Evolutionary conservation across 2,888 invertebrate species (phyloP).

Genomic region (Drosophila suboccidentalis): DNA sequence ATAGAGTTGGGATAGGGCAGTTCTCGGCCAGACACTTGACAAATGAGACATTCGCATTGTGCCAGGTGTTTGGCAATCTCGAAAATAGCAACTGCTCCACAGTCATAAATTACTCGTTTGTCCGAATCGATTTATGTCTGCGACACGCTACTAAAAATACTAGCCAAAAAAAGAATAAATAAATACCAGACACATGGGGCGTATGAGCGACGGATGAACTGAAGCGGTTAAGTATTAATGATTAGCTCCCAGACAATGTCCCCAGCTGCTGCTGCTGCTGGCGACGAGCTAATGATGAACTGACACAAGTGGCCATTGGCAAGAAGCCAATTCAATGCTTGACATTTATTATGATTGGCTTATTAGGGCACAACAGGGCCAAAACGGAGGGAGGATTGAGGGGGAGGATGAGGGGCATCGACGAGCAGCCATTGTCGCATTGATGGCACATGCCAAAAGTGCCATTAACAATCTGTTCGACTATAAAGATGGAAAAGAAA

Average conservation of each 20-base stretch:
- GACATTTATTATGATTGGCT: slow-evolving; percentile 81
- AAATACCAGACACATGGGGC: slow-evolving; percentile 43
- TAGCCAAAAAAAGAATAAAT: slow-evolving; percentile 13
- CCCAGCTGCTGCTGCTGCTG: slow-evolving; percentile 26
- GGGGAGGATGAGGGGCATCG: background rate
- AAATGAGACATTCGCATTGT: slow-evolving; percentile 24
- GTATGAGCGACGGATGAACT: slow-evolving; percentile 60
- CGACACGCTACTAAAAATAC: slow-evolving; percentile 30
- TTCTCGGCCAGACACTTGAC: slow-evolving; percentile 18
- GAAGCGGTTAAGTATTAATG: slow-evolving; percentile 66
- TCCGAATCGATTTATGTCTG: slow-evolving; percentile 47
- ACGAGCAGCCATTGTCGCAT: slow-evolving; percentile 23
- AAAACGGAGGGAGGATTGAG: background rate
- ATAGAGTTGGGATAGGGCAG: slow-evolving; percentile 29
- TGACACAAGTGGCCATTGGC: slow-evolving; percentile 72
- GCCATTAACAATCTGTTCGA: slow-evolving; percentile 47
- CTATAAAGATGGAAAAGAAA: slow-evolving; percentile 14
- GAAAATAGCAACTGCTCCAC: slow-evolving; percentile 1
- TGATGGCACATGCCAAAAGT: slow-evolving; percentile 42
- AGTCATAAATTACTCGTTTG: slow-evolving; percentile 54
- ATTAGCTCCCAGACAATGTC: slow-evolving; percentile 57
- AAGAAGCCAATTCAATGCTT: slow-evolving; percentile 71
- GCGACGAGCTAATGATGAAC: slow-evolving; percentile 58
- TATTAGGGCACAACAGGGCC: slow-evolving; percentile 63
- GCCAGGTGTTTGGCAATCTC: slow-evolving; percentile 64